These are phyloP conservation scores for Barbus barbus DNA, from an alignment of 2,113 vertebrate genomes.

Conservation along the genomic window DNA sequence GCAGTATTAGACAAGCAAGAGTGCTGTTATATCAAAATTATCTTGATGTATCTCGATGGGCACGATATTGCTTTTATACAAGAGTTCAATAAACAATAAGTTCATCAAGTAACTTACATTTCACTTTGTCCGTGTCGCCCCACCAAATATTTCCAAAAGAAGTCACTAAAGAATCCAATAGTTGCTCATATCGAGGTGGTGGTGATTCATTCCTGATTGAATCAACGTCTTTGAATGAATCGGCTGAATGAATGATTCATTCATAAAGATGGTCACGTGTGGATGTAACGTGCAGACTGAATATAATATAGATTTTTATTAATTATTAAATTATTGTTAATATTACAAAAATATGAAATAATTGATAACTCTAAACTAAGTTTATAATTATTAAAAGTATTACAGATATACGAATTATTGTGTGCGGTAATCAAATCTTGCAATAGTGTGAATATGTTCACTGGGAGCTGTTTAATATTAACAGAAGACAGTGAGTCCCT, in stretches of 20 bases:
- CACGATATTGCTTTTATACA: not conserved
- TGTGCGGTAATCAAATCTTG: too few species aligned
- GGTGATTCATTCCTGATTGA: not conserved
- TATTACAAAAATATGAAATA: not conserved
- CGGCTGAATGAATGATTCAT: not conserved
- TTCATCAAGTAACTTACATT: not conserved
- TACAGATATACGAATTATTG: not conserved
- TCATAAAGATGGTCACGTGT: not conserved
- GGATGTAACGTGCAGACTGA: not conserved
- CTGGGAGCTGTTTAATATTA: conserved; percentile 49
- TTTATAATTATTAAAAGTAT: not conserved
- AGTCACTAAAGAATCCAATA: not conserved
- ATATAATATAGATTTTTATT: not conserved
- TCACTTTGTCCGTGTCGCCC: not conserved
- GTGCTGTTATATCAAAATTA: not conserved
- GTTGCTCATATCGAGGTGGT: not conserved
- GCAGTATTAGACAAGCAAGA: not conserved
- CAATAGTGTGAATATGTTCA: not conserved
- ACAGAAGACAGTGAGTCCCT: conserved; percentile 22
- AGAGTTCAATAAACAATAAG: not conserved
- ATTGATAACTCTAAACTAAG: not conserved
- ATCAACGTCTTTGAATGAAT: not conserved
- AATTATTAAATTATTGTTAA: not conserved
- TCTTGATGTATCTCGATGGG: too few species aligned
- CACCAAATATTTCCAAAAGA: not conserved